These are phyloP conservation scores for Diaprepes abbreviatus DNA, from an alignment of 2,888 invertebrate genomes.

Conservation along the genomic window DNA sequence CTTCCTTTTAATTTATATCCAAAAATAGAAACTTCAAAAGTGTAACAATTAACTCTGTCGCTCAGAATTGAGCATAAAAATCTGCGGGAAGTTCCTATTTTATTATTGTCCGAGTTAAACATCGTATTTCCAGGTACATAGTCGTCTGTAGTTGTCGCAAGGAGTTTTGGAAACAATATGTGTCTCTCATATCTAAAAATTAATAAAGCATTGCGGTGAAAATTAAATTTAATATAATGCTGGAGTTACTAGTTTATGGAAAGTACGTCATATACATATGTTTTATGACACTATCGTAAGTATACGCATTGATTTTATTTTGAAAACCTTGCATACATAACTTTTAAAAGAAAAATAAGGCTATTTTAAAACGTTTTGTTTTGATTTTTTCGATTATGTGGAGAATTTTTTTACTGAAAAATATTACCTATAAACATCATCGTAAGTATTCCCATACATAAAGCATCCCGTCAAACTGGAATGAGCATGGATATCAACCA, in stretches of 20 bases:
- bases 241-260: too few relatives aligned
- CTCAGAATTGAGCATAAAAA: conserved; percentile 82
- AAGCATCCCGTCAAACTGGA: conserved; percentile 93
- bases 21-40: conserved; percentile 90
- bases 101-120: conserved; percentile 91
- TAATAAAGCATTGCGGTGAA: conserved; percentile 4
- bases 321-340: too few relatives aligned
- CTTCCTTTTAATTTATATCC: conserved; percentile 84
- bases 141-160: conserved; percentile 90
- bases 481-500: conserved; percentile 95
- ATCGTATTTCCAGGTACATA: conserved; percentile 88
- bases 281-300: too few relatives aligned
- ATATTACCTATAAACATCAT: conserved; percentile 86
- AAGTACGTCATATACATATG: too few relatives aligned
- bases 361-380: too few relatives aligned
- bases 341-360: too few relatives aligned
- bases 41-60: conserved; percentile 88
- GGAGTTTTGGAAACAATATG: conserved; percentile 93
- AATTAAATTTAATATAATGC: too few relatives aligned
- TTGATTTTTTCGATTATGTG: too few relatives aligned
- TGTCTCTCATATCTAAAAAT: conserved; percentile 89
- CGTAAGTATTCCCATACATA: conserved; percentile 94
- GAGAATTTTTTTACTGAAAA: too few relatives aligned
- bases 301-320: too few relatives aligned
- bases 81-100: conserved; percentile 90